Percentiles rank a stretch among this genome's conserved stretches.
These are phyloP conservation scores for Salpingus planirostris DNA, from an alignment of 2,888 invertebrate genomes.

Conservation along the genomic window DNA sequence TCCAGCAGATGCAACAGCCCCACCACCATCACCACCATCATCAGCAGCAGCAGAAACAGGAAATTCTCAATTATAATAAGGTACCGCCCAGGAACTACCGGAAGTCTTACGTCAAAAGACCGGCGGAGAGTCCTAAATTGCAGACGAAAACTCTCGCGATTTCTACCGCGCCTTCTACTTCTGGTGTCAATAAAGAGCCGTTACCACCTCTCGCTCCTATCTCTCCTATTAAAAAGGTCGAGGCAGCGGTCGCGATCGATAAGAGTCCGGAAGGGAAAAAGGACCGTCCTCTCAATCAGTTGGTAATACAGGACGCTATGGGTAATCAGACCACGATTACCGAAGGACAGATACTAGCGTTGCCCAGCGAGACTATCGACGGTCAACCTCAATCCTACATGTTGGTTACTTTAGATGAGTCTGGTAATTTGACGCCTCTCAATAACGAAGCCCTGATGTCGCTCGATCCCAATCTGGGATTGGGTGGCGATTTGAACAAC, in stretches of 20 bases:
- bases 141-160: conserved; percentile 7
- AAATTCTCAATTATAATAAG: conserved; percentile 12
- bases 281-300: conserved; percentile 32
- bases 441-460: conserved; percentile 60
- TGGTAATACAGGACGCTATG: conserved; percentile 39
- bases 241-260: conserved; percentile 9
- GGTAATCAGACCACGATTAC: conserved; percentile 43
- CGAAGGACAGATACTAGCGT: conserved; percentile 59
- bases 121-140: conserved; percentile 7
- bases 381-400: conserved; percentile 66
- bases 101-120: conserved; percentile 17
- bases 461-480: conserved; percentile 44
- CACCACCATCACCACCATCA: too few species aligned
- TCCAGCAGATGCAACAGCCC: too few species aligned
- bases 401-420: conserved; percentile 62
- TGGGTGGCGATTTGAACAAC: conserved; percentile 44
- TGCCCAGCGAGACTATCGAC: conserved; percentile 64
- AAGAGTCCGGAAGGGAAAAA: conserved; percentile 7
- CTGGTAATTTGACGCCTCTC: conserved; percentile 60
- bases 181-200: too few species aligned
- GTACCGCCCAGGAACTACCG: conserved; percentile 3
- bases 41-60: conserved; percentile 11
- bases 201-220: conserved; percentile 30
- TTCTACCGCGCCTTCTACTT: conserved; percentile 14
- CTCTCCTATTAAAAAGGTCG: conserved; percentile 21